Conservation (phyloP, 1,140 invertebrate species). For the Drosophila nigromelanica region DNA sequence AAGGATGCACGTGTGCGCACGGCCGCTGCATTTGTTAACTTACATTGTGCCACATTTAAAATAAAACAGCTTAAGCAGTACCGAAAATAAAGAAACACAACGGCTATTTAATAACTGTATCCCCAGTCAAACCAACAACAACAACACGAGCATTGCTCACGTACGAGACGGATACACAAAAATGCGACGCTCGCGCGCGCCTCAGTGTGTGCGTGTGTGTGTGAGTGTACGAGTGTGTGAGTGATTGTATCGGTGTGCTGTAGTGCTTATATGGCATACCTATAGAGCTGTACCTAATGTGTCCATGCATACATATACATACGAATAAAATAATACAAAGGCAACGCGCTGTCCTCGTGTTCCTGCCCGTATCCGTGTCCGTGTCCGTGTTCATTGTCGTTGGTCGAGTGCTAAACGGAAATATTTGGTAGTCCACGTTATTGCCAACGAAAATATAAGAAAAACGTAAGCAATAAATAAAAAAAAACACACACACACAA, state of each 20-base stretch:
- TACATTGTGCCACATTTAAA: slow-evolving; percentile 75
- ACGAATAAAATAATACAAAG: slow-evolving; percentile 74
- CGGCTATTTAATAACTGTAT: slow-evolving; percentile 78
- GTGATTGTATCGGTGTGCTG: slow-evolving; percentile 32
- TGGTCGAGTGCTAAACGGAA: slow-evolving; percentile 66
- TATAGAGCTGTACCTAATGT: slow-evolving; percentile 72
- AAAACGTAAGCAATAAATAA: slow-evolving; percentile 4
- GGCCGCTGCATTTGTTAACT: slow-evolving; percentile 33
- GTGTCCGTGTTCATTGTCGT: slow-evolving; percentile 32
- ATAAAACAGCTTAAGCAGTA: slow-evolving; percentile 57
- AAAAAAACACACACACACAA: slow-evolving; percentile 7
- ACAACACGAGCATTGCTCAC: slow-evolving; percentile 38
- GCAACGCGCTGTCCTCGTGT: slow-evolving; percentile 45
- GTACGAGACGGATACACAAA: slow-evolving; percentile 74
- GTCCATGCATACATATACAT: slow-evolving; percentile 55
- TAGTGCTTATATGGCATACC: slow-evolving; percentile 54
- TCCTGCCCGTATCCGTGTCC: not conserved
- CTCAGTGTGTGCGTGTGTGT: slow-evolving; percentile 23
- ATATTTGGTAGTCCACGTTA: slow-evolving; percentile 69
- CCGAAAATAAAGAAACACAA: slow-evolving; percentile 46
- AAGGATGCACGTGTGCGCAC: slow-evolving; percentile 68
- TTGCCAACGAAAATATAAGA: slow-evolving; percentile 21
- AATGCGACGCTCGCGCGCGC: slow-evolving; percentile 39
- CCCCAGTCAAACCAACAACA: slow-evolving; percentile 47
- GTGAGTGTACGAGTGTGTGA: slow-evolving; percentile 19